Percentiles rank a stretch among this genome's conserved stretches.
Evolutionary conservation across 2,888 invertebrate genomes (phyloP).

Genomic region (Tipula helvola): DNA sequence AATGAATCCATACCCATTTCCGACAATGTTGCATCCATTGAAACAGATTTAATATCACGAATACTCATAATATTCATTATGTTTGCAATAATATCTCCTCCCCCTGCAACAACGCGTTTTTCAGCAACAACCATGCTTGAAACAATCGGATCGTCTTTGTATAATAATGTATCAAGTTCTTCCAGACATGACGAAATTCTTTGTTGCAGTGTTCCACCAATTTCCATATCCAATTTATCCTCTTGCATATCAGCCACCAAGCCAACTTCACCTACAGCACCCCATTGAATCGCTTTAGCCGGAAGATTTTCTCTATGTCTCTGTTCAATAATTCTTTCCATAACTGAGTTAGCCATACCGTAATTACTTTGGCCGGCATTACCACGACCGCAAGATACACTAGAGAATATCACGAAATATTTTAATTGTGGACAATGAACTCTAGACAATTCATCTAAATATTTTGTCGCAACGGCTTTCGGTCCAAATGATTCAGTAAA

Average conservation of each 20-base stretch:
- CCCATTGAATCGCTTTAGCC: conserved; percentile 82
- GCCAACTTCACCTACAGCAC: conserved; percentile 82
- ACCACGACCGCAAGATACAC: conserved; percentile 82
- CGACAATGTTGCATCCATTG: conserved; percentile 60
- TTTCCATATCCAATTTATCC: conserved; percentile 52
- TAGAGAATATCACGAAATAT: conserved; percentile 84
- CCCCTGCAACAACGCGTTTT: conserved; percentile 51
- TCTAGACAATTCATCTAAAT: conserved; percentile 58
- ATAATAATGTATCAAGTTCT: conserved; percentile 60
- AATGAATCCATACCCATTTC: conserved; percentile 95
- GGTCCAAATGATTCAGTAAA: conserved; percentile 58
- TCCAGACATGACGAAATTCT: conserved; percentile 69
- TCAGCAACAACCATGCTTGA: conserved; percentile 81
- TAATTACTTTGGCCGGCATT: conserved; percentile 88
- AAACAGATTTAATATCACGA: conserved; percentile 54
- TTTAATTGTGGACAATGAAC: conserved; percentile 42
- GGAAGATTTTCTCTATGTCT: conserved; percentile 57
- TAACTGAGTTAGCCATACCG: conserved; percentile 78
- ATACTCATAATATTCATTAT: conserved; percentile 57
- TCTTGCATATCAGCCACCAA: conserved; percentile 65
- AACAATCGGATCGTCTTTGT: conserved; percentile 55
- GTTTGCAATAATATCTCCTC: conserved; percentile 53
- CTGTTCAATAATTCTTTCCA: conserved; percentile 77
- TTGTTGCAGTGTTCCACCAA: conserved; percentile 75
- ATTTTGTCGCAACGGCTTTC: conserved; percentile 68